These are phyloP conservation scores for Dendroctonus valens DNA, from an alignment of 1,140 invertebrate genomes.

Conservation along the genomic window DNA sequence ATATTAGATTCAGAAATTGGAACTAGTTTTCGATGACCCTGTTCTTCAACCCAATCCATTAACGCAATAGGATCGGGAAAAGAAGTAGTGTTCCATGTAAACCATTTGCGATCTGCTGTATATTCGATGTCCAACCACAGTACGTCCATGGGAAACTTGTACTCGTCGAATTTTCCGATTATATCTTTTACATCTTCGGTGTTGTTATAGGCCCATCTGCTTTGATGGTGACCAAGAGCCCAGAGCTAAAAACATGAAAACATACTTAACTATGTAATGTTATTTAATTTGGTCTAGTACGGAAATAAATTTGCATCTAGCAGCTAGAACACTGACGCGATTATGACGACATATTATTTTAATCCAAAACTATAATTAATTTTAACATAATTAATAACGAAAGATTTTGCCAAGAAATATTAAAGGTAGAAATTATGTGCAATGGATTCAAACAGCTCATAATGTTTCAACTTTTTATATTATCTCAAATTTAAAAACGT, in stretches of 20 bases:
- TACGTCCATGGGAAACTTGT: constrained; percentile 72
- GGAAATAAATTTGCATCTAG: too few relatives aligned
- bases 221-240: constrained; percentile 71
- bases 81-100: constrained; percentile 67
- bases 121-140: constrained; percentile 81
- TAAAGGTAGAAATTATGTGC: too few relatives aligned
- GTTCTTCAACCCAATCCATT: constrained; percentile 52
- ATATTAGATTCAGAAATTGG: constrained; percentile 76
- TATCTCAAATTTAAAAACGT: too few relatives aligned
- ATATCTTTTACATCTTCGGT: constrained; percentile 67
- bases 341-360: too few relatives aligned
- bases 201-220: constrained; percentile 76
- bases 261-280: too few relatives aligned
- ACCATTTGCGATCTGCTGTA: constrained; percentile 71
- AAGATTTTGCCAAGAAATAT: too few relatives aligned
- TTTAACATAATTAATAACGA: too few relatives aligned
- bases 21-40: constrained; percentile 62
- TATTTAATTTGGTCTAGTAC: too few relatives aligned
- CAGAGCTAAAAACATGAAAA: constrained; percentile 59
- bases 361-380: too few relatives aligned
- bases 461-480: too few relatives aligned
- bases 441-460: too few relatives aligned
- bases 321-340: too few relatives aligned
- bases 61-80: constrained; percentile 64
- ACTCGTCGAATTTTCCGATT: constrained; percentile 60